Base-by-base conservation (phyloP, 2,888 invertebrate genomes). In the Apantesis nais region DNA sequence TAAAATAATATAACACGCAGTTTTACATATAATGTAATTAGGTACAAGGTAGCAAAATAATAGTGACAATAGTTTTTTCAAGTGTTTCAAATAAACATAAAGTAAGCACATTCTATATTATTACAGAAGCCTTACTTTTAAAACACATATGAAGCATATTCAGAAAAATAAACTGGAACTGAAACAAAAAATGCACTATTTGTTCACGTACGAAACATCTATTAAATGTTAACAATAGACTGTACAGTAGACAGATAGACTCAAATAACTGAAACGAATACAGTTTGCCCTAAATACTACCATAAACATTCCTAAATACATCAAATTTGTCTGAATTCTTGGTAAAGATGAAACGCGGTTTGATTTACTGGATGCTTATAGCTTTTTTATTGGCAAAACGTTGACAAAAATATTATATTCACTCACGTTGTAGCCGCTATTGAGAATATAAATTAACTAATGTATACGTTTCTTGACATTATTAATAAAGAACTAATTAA, bases 401-500 rank as follows among this genome's bases (percentile, higher is more conserved):
- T 29, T 58, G 58, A 58, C 29, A 58, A 29, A 58, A 58, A 58
- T 16, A 7, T 16, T 58, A 29, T 29, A 58, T 16, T 58, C 1
- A 58, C 12, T 29, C 14, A 14, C 58, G 2, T 7, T 16, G 58
- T 58, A 58, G 29, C 8, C 29, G 16, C 58, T 58, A 29, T 8
- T 16, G 29, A 29, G 29, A 58, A 29, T 7, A 29, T 29, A 29
- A 58, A 58, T 58, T 29, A 58, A 58, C 14, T 58, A 16, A 25
- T 25, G n/a, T 63, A 63, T 41, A 29, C 41, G 19, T 44, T 16
- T 63, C 41, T 63, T 44, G 31, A 44, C 22, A 29, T 63, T 63
- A 44, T 44, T 63, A 44, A 63, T 63, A 16, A 8, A 63, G 29
- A 63, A 44, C 22, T 25, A 31, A 63, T 22, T 63, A 58, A 58